A percentile compares a stretch with the other conserved stretches of the same genome.
These are phyloP conservation scores for Lochmaea capreae DNA, from an alignment of 2,888 invertebrate species.

Conservation along the genomic window DNA sequence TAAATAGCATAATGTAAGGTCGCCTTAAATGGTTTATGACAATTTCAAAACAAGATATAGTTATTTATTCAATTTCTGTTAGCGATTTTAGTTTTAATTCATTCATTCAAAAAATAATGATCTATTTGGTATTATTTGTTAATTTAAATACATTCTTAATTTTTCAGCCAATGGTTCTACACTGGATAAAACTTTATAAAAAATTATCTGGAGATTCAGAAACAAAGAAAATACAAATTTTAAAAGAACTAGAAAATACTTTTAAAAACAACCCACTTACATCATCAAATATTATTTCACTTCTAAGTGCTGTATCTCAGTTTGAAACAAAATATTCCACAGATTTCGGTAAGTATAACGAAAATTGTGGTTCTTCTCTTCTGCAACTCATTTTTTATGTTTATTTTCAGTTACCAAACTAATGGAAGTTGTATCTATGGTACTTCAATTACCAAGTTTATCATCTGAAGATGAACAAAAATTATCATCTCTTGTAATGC, in stretches of 20 bases:
- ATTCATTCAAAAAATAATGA: no score
- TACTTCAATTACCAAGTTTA: conserved; percentile 43
- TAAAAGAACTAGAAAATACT: conserved; percentile 48
- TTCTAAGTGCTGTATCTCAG: conserved; percentile 46
- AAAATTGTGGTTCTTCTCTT: background rate
- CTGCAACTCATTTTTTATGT: background rate
- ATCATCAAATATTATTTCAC: conserved; percentile 44
- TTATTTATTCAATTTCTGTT: no score
- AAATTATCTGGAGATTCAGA: conserved; percentile 43
- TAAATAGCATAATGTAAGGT: no score
- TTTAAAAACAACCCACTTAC: conserved; percentile 52
- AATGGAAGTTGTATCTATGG: conserved; percentile 39
- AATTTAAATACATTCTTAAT: conserved; percentile 18
- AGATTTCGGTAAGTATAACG: conserved; percentile 41
- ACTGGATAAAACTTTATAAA: conserved; percentile 47
- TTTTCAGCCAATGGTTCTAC: conserved; percentile 43
- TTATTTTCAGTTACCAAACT: conserved; percentile 48
- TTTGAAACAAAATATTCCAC: conserved; percentile 38
- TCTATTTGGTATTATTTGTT: conserved; percentile 2
- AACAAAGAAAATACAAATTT: conserved; percentile 43
- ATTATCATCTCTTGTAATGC: conserved; percentile 39
- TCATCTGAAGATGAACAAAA: conserved; percentile 43
- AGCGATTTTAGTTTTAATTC: no score
- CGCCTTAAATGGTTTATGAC: no score
- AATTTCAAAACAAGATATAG: no score